Evolutionary conservation across 2,797 vertebrate species (phyloP).

Genomic region (Chromis chromis): DNA sequence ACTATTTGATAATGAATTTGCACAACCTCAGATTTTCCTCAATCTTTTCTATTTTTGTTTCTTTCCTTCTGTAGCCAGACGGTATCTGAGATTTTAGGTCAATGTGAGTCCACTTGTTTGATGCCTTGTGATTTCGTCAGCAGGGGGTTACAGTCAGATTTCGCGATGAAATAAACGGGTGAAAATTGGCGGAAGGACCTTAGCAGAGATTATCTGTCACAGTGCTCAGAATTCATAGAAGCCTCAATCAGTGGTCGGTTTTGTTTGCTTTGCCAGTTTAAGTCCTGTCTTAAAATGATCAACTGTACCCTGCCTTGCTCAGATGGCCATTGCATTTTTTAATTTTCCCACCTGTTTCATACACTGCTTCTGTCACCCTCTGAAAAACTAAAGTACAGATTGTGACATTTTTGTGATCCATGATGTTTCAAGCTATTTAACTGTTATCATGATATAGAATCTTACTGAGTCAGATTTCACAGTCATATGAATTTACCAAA

Average conservation of each 20-base stretch:
- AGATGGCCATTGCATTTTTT: conserved; percentile 63
- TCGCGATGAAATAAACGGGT: conserved; percentile 51
- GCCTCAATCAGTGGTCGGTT: conserved; percentile 69
- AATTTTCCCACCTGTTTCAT: conserved; percentile 48
- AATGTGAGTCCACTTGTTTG: conserved; percentile 63
- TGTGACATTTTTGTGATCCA: conserved; percentile 72
- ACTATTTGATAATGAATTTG: conserved; percentile 79
- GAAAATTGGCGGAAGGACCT: conserved; percentile 68
- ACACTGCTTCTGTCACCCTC: conserved; percentile 67
- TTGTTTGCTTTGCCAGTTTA: conserved; percentile 68
- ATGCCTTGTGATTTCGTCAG: conserved; percentile 69
- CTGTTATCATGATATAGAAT: conserved; percentile 77
- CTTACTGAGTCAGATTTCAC: conserved; percentile 64
- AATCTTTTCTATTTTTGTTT: conserved; percentile 37
- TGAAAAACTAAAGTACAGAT: conserved; percentile 60
- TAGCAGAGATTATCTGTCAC: conserved; percentile 67
- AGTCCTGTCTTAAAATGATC: conserved; percentile 67
- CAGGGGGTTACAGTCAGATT: conserved; percentile 39
- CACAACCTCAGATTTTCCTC: conserved; percentile 73
- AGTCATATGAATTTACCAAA: conserved; percentile 78
- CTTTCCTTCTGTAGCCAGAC: conserved; percentile 44
- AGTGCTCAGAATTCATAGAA: conserved; percentile 69
- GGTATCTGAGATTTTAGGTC: conserved; percentile 60
- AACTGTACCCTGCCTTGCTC: conserved; percentile 75
- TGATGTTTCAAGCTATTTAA: conserved; percentile 75